Evolutionary conservation across 2,113 vertebrate species (phyloP).

Genomic region (Lamprotornis superbus): DNA sequence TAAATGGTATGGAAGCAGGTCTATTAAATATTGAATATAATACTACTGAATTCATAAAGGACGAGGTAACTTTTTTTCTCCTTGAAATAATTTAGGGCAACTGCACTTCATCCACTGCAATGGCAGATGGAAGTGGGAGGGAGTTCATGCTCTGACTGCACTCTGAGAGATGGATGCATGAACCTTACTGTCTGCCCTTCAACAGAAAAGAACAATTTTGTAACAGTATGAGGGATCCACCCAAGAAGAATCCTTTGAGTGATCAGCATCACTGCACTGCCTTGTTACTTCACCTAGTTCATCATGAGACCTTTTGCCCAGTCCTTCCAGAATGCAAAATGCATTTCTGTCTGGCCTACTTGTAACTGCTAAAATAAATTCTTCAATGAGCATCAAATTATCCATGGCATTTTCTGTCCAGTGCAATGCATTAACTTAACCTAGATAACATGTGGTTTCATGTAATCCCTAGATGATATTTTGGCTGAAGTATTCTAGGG

Average conservation of each 20-base stretch:
- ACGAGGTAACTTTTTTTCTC: neutral
- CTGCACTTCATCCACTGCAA: neutral
- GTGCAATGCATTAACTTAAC: neutral
- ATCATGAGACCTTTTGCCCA: neutral
- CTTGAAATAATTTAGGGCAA: neutral
- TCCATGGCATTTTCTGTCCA: neutral
- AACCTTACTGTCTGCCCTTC: neutral
- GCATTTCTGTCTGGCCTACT: neutral
- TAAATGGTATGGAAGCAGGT: neutral
- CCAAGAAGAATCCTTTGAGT: neutral
- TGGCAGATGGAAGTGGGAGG: neutral
- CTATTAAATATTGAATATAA: neutral
- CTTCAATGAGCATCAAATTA: neutral
- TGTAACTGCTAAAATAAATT: neutral
- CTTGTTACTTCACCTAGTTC: neutral
- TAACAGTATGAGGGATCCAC: neutral
- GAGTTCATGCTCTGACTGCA: neutral
- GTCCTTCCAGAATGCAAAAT: neutral
- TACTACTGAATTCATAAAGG: neutral
- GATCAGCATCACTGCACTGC: neutral
- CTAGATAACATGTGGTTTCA: neutral
- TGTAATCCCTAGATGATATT: neutral
- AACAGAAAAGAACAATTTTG: neutral
- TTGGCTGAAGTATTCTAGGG: neutral
- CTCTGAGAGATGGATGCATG: neutral